Base-by-base conservation (phyloP, 2,888 invertebrate species). In the Agrochola macilenta region DNA sequence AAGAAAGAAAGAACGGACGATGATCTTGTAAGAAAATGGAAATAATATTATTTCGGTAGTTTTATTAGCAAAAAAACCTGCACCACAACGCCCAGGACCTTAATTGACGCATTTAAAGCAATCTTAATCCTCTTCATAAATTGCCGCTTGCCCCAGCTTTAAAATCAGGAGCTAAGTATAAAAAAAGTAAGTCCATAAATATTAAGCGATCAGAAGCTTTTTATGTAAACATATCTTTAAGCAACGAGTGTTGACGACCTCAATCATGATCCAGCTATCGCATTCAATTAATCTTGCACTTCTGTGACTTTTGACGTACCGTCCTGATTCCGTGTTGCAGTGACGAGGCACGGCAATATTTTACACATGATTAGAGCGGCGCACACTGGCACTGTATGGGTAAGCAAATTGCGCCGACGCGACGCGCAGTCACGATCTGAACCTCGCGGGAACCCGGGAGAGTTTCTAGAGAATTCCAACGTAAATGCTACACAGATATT, bases 361-460 rank as follows among this genome's bases (percentile, higher is more conserved):
- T 96, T 96, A 96, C 96, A 96, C 96, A 93, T 96, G 96, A 96
- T 96, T 96, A 96, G 96, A 96, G 93, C 93, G 91, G 93, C 90
- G 92, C 89, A 89, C 92, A 90, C 93, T 91, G 93, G 93, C 95
- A 93, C 94, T 95, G 95, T 96, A 96, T 96, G 96, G 95, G 95
- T 95, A 96, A 96, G 96, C 96, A 96, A 96, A 96, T 96, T 96
- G 96, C 96, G 92, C 92, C 94, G 94, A 94, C 94, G 94, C 95
- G 95, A 94, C 94, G 94, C 94, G 93, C 90, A 95, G 96, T 96
- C 96, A 96, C 96, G 96, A 96, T 95, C 93, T 96, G 95, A 96
- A 96, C 96, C 94, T 94, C 95, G 92, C 95, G 94, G 95, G 95
- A 95, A 95, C 95, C 93, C 94, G 93, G 94, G 95, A 94, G 94